phyloP scores from a whole-genome alignment of 2,888 invertebrate species.

The Cephus pygmeus region DNA sequence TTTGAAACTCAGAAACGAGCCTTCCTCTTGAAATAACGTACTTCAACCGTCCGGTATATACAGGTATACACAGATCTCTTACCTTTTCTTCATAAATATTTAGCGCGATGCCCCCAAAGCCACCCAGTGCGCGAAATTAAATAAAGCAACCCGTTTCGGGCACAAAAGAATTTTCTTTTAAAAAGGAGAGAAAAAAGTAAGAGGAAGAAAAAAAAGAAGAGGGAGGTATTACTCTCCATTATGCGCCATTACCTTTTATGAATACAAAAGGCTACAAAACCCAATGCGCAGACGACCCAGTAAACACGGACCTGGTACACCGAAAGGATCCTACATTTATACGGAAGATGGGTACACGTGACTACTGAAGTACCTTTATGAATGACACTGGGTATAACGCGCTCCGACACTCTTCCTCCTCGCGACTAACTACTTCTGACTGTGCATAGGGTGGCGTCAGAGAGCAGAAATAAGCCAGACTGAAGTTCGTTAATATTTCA shows the following conservation, averaged over 20 bases:
- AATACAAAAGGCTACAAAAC: constrained; percentile 20
- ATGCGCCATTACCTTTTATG: constrained; percentile 26
- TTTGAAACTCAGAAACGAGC: not conserved
- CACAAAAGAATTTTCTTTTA: constrained; percentile 19
- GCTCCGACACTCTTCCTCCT: constrained; percentile 15
- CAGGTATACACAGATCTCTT: not conserved
- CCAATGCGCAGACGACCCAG: constrained; percentile 1
- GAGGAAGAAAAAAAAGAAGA: no score
- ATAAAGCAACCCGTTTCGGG: constrained; percentile 6
- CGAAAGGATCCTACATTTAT: not conserved
- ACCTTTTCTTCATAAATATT: constrained; percentile 1
- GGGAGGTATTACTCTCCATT: constrained; percentile 24
- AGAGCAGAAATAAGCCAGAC: constrained; percentile 29
- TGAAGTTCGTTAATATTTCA: constrained; percentile 34
- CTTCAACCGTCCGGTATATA: not conserved
- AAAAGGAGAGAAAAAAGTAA: not conserved
- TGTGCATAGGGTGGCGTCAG: constrained; percentile 5
- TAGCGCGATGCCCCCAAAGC: not conserved
- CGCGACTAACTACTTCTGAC: constrained; percentile 3
- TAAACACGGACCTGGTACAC: not conserved
- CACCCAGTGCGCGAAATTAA: not conserved
- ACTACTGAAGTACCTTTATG: not conserved
- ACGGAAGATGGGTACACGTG: not conserved
- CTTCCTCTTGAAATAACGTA: not conserved
- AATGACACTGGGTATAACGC: constrained; percentile 11